A percentile compares a stretch with the other conserved stretches of the same genome.
These are phyloP conservation scores for Agapostemon virescens DNA, from an alignment of 2,888 invertebrate genomes.

Conservation along the genomic window DNA sequence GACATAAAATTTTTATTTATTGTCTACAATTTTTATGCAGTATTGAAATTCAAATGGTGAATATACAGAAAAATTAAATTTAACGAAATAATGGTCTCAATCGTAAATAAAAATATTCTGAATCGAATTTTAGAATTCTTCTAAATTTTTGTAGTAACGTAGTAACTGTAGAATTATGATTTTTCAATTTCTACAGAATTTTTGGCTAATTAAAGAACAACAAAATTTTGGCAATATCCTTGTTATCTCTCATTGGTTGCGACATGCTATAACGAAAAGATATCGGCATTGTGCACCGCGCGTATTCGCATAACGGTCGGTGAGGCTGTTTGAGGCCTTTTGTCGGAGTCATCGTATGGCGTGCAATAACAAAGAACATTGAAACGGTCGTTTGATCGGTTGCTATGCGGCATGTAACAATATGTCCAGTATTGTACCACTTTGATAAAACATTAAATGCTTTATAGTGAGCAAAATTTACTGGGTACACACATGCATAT, in stretches of 20 bases:
- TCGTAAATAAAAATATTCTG: no score
- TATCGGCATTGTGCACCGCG: neutral
- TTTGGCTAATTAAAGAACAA: neutral
- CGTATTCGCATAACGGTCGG: neutral
- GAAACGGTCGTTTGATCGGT: neutral
- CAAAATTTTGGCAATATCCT: neutral
- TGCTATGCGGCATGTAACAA: neutral
- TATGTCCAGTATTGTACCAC: neutral
- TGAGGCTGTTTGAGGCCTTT: neutral
- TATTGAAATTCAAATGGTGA: no score
- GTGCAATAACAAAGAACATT: slow-evolving; percentile 1
- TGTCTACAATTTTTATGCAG: no score
- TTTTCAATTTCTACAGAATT: neutral
- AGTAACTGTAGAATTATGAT: neutral
- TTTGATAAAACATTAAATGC: neutral
- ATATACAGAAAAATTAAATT: no score
- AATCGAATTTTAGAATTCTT: no score
- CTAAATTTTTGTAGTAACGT: no score
- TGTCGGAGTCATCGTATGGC: neutral
- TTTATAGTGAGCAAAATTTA: neutral
- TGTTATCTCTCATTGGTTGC: no score
- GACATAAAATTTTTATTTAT: no score
- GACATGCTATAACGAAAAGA: neutral
- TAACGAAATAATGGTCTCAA: no score
- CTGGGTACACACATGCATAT: neutral